A percentile compares a stretch with the other conserved stretches of the same genome.
These are phyloP conservation scores for Himalopsyche kuldschensis DNA, from an alignment of 2,888 invertebrate species.

Conservation along the genomic window DNA sequence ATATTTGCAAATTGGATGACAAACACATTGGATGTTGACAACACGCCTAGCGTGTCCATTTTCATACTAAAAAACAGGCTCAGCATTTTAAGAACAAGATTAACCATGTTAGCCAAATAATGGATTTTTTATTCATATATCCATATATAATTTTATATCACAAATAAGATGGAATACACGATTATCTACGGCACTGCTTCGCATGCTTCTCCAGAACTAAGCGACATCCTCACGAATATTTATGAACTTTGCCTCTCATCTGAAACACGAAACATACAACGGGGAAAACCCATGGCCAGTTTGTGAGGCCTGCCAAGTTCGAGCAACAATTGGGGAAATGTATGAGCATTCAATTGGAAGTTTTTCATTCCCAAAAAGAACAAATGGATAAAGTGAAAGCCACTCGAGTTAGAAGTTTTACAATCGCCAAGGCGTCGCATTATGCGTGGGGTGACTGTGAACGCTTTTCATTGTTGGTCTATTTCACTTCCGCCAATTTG, in stretches of 20 bases:
- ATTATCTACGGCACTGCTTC: neutral
- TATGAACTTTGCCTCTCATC: neutral
- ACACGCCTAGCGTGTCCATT: too few species aligned
- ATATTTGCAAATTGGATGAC: too few species aligned
- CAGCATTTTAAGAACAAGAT: too few species aligned
- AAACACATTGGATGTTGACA: too few species aligned
- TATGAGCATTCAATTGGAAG: neutral
- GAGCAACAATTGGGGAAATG: neutral
- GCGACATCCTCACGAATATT: neutral
- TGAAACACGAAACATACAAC: neutral
- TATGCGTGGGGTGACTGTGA: neutral
- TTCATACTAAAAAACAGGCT: too few species aligned
- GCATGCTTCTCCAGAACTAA: neutral
- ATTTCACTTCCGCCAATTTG: neutral
- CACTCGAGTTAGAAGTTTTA: neutral
- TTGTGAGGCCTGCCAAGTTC: neutral
- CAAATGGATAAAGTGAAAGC: neutral
- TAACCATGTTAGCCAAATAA: too few species aligned
- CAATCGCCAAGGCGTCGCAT: neutral
- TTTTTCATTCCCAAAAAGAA: neutral
- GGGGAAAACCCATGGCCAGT: neutral
- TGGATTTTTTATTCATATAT: too few species aligned
- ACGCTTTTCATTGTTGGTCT: neutral
- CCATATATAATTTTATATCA: too few species aligned
- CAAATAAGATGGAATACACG: too few species aligned